A percentile compares a stretch with the other conserved stretches of the same genome.
phyloP scores from a whole-genome alignment of 1,140 invertebrate species.

The Drosophila neocordata region DNA sequence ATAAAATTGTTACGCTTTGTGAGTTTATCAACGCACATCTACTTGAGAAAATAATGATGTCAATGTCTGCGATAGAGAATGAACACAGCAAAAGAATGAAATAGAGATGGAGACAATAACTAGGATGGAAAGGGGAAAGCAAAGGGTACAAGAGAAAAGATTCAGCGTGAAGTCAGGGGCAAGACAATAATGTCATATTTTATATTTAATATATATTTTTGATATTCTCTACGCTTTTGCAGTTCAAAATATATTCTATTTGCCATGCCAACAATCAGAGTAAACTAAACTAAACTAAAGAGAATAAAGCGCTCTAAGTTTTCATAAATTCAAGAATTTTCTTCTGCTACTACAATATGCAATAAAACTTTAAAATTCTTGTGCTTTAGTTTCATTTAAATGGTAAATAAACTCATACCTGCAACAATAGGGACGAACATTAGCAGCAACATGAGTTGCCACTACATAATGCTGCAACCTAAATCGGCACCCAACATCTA shows the following conservation, averaged over 20 bases:
- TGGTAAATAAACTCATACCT: not conserved
- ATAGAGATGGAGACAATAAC: constrained; percentile 24
- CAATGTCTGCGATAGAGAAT: constrained; percentile 59
- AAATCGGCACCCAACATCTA: constrained; percentile 13
- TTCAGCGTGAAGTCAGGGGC: constrained; percentile 32
- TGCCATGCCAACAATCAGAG: constrained; percentile 1
- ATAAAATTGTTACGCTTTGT: constrained; percentile 57
- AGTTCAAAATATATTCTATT: constrained; percentile 19
- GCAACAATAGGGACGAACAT: not conserved
- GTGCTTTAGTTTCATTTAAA: not conserved
- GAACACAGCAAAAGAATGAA: constrained; percentile 37
- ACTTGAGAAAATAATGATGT: constrained; percentile 75
- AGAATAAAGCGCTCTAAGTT: not conserved
- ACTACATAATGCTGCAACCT: not conserved
- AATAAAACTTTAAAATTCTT: not conserved
- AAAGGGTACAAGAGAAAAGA: constrained; percentile 14
- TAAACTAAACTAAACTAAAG: not conserved
- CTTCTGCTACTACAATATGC: not conserved
- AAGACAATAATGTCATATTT: constrained; percentile 52
- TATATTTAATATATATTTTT: constrained; percentile 45
- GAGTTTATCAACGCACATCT: constrained; percentile 73
- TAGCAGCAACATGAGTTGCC: not conserved
- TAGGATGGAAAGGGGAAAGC: not conserved
- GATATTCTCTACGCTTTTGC: constrained; percentile 21
- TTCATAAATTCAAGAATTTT: not conserved